A percentile compares a stretch with the other conserved stretches of the same genome.
phyloP scores from a whole-genome alignment of 2,888 invertebrate species.

The Athrips mouffetella region DNA sequence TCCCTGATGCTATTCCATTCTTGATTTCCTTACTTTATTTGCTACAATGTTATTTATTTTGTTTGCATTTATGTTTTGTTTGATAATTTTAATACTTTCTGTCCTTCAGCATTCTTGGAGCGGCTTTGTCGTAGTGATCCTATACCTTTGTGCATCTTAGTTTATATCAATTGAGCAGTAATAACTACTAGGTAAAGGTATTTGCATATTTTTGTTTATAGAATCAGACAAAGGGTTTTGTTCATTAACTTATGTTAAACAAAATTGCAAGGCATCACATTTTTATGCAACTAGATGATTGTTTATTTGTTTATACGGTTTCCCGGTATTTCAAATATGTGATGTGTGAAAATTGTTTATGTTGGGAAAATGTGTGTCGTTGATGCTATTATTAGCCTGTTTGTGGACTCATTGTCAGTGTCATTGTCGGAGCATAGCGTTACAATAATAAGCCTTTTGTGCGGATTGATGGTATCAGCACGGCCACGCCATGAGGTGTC shows the following conservation, averaged over 20 bases:
- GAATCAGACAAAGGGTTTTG: constrained; percentile 7
- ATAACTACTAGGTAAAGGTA: constrained; percentile 8
- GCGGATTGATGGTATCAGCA: constrained; percentile 44
- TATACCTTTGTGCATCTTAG: not conserved
- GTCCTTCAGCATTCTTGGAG: not conserved
- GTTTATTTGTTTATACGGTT: not conserved
- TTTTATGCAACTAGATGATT: not conserved
- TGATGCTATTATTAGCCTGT: constrained; percentile 19
- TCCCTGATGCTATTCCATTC: too few species aligned
- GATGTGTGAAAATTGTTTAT: not conserved
- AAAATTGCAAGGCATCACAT: too few species aligned
- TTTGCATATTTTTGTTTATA: constrained; percentile 13
- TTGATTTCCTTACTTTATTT: too few species aligned
- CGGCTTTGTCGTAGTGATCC: not conserved
- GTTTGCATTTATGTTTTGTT: too few species aligned
- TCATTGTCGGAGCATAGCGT: constrained; percentile 30
- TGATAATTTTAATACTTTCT: too few species aligned
- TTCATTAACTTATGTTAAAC: too few species aligned
- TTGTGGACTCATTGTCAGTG: constrained; percentile 41
- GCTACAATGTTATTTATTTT: too few species aligned
- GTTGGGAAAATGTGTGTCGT: not conserved
- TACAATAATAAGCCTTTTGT: constrained; percentile 46
- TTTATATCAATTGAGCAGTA: constrained; percentile 1
- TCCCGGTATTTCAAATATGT: not conserved
- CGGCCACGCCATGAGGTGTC: constrained; percentile 26